phyloP scores from a whole-genome alignment of 2,888 invertebrate species.

The Aphodius granarius region DNA sequence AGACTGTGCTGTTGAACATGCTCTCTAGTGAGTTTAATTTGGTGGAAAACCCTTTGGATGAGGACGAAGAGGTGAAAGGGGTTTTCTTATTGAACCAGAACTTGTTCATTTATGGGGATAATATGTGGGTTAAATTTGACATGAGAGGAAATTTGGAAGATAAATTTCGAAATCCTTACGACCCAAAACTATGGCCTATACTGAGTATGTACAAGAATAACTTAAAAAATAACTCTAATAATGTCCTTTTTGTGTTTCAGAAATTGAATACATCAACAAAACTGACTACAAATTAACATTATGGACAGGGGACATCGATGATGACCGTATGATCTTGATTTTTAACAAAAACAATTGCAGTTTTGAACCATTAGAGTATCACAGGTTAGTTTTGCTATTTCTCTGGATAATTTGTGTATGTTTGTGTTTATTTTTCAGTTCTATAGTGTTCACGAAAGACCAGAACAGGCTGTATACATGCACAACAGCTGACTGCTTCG shows the following conservation, averaged over 20 bases:
- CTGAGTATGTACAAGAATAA: slow-evolving; percentile 58
- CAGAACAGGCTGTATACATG: slow-evolving; percentile 72
- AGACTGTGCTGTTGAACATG: slow-evolving; percentile 88
- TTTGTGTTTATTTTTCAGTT: slow-evolving; percentile 52
- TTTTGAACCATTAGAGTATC: slow-evolving; percentile 62
- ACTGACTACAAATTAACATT: slow-evolving; percentile 72
- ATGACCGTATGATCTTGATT: slow-evolving; percentile 69
- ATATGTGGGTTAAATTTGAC: slow-evolving; percentile 76
- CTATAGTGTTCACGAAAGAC: slow-evolving; percentile 68
- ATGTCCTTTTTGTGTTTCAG: slow-evolving; percentile 45
- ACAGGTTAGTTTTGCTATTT: slow-evolving; percentile 51
- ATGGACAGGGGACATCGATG: slow-evolving; percentile 83
- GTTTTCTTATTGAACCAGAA: slow-evolving; percentile 68
- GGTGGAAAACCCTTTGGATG: slow-evolving; percentile 81
- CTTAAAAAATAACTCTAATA: neutral
- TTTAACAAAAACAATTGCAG: slow-evolving; percentile 59
- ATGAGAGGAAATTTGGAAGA: slow-evolving; percentile 74
- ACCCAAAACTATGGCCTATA: slow-evolving; percentile 71
- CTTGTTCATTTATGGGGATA: slow-evolving; percentile 76
- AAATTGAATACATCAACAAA: slow-evolving; percentile 71
- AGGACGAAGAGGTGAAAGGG: slow-evolving; percentile 66
- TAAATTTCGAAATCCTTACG: slow-evolving; percentile 59
- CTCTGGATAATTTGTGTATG: neutral
- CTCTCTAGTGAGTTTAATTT: slow-evolving; percentile 90
- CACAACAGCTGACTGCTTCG: slow-evolving; percentile 63